Base-by-base conservation (phyloP, 2,888 invertebrate species). In the Corbicula japonica region DNA sequence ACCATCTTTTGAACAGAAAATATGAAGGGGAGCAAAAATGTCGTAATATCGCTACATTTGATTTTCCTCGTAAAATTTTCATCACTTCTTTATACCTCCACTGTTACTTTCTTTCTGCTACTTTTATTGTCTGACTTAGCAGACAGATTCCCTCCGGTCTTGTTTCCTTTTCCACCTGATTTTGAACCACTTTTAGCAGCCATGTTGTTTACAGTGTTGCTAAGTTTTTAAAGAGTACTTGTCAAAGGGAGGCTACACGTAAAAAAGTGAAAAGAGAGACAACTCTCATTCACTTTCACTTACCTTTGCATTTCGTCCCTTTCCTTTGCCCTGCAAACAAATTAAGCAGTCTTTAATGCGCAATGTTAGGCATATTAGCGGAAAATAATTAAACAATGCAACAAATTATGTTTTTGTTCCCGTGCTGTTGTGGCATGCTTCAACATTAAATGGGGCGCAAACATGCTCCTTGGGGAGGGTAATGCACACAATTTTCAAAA, bases 91-190 rank as follows among this genome's bases (percentile, higher is more conserved):
- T 28, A 12, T 77, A 82, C 86, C 82, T 85, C 88, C 60, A 88
- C 75, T 26, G 86, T 88, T 18, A 88, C 87, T 83, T 80, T 85
- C 61, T 86, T 88, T 61, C 83, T 84, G 8, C 77, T 52, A 18
- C 71, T 71, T 50, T 82, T 86, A 6, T 71, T 23, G 54, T 86
- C 85, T 23, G 74, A 69, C 69, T 85, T 85, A 12, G 83, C 73
- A 26, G 80, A 66, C 28, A 81, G 56, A 61, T 70, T 66, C 60
- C 80, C 63, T 10, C 74, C 80, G 50, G 75, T 82, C 83, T 80
- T 86, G 52, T 72, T 83, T 61, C 79, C 76, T 80, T 87, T 87
- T 66, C 69, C 79, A 6, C 80, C 76, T 30, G 80, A 62, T 48
- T 72, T 73, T 10, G 66, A 54, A 41, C 56, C 56, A 71, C 85